Evolutionary conservation across 2,888 invertebrate genomes (phyloP).

Genomic region (Ethmia dodecea): DNA sequence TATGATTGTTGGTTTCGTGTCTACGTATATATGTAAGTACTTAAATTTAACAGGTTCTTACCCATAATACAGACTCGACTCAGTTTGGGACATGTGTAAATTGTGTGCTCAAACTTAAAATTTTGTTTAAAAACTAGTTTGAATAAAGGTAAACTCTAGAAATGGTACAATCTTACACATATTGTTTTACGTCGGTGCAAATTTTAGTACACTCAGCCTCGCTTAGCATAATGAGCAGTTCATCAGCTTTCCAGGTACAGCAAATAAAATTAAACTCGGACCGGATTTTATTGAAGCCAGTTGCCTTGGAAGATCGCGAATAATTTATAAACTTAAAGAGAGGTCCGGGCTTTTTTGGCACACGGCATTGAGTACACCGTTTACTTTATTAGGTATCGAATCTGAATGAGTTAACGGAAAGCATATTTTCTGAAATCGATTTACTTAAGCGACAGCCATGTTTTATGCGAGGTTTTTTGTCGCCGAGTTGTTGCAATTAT

Average conservation of each 20-base stretch:
- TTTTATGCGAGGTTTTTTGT: neutral
- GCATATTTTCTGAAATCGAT: conserved; percentile 3
- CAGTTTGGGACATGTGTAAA: too few relatives aligned
- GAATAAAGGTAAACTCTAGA: too few relatives aligned
- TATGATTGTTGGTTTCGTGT: too few relatives aligned
- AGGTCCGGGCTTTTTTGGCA: conserved; percentile 47
- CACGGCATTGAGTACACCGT: conserved; percentile 39
- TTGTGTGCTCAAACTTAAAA: too few relatives aligned
- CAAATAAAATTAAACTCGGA: conserved; percentile 39
- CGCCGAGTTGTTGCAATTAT: neutral
- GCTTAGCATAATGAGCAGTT: too few relatives aligned
- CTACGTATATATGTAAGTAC: too few relatives aligned
- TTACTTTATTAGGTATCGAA: conserved; percentile 42
- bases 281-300: conserved; percentile 49
- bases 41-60: too few relatives aligned
- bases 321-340: conserved; percentile 37
- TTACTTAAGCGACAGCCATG: neutral
- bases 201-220: too few relatives aligned
- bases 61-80: too few relatives aligned
- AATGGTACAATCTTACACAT: too few relatives aligned
- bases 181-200: too few relatives aligned
- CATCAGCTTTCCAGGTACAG: conserved; percentile 14
- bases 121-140: too few relatives aligned
- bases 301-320: conserved; percentile 44
- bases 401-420: conserved; percentile 29